A percentile compares a stretch with the other conserved stretches of the same genome.
These are phyloP conservation scores for Helicoverpa zea DNA, from an alignment of 1,140 invertebrate species.

Conservation along the genomic window DNA sequence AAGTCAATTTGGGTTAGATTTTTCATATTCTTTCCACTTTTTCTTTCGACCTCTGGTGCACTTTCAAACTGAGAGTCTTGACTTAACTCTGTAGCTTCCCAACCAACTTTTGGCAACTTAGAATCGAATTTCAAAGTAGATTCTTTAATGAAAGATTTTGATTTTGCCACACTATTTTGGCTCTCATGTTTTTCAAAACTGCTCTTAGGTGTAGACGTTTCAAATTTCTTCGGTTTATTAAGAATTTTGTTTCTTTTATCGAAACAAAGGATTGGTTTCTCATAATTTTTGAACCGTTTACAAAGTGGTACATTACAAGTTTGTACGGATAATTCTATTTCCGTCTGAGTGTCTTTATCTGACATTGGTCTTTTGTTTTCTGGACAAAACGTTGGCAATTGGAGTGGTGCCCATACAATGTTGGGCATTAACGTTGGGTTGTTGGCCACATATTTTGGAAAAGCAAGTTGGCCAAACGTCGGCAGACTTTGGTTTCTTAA, in stretches of 20 bases:
- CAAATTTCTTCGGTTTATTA: conserved; percentile 10
- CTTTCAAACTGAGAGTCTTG: conserved; percentile 14
- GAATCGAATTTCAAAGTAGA: background rate
- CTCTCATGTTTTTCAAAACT: background rate
- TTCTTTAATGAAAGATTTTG: background rate
- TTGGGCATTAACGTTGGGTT: conserved; percentile 45
- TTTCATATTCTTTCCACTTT: background rate
- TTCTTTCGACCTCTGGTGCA: background rate
- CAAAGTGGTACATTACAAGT: conserved; percentile 47
- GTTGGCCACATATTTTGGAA: conserved; percentile 60
- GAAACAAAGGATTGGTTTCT: background rate
- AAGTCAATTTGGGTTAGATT: conserved; percentile 59
- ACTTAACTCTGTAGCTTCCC: background rate
- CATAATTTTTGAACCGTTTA: conserved; percentile 53
- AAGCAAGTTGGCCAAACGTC: conserved; percentile 59
- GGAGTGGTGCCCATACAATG: conserved; percentile 58
- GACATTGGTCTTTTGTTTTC: conserved; percentile 27
- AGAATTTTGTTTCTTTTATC: conserved; percentile 12
- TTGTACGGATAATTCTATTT: conserved; percentile 32
- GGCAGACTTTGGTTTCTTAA: conserved; percentile 20
- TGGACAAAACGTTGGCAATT: conserved; percentile 33
- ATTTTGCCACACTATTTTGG: background rate
- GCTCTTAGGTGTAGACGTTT: background rate
- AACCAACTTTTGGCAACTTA: background rate
- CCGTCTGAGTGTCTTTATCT: conserved; percentile 57